These are phyloP conservation scores for Chroicocephalus ridibundus DNA, from an alignment of 2,113 vertebrate species.

Conservation along the genomic window DNA sequence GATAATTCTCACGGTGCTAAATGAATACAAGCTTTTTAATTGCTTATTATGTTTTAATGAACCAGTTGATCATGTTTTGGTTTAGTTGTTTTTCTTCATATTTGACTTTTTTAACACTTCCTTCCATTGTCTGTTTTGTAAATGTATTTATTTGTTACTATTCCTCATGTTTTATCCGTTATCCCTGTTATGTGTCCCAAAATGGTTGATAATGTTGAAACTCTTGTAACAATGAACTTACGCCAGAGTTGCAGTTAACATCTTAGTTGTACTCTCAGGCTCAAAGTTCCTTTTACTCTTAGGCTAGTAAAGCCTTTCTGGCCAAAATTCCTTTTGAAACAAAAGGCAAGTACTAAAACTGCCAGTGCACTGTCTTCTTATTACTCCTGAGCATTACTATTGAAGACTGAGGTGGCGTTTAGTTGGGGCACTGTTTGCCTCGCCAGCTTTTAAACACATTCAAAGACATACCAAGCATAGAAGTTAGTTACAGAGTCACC, in stretches of 20 bases:
- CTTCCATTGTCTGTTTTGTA: background rate
- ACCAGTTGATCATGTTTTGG: background rate
- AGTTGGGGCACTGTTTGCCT: background rate
- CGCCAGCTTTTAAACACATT: background rate
- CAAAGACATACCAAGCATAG: background rate
- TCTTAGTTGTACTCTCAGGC: background rate
- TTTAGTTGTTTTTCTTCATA: background rate
- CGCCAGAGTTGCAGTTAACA: background rate
- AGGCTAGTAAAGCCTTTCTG: background rate
- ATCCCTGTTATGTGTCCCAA: background rate
- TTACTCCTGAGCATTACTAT: background rate
- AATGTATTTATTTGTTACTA: background rate
- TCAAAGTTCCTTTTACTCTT: background rate
- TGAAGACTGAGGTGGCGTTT: background rate
- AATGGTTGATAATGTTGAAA: background rate
- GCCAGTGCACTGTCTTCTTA: background rate
- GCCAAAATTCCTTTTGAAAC: background rate
- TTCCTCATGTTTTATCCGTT: background rate
- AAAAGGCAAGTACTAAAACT: background rate
- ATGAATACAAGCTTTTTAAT: conserved; percentile 14
- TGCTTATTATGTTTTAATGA: conserved; percentile 5
- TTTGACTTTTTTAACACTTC: background rate
- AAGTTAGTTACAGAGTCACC: background rate
- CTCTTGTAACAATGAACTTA: background rate
- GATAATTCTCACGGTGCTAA: background rate